Base-by-base conservation (phyloP, 2,797 vertebrate species). In the Carcharodon carcharias region DNA sequence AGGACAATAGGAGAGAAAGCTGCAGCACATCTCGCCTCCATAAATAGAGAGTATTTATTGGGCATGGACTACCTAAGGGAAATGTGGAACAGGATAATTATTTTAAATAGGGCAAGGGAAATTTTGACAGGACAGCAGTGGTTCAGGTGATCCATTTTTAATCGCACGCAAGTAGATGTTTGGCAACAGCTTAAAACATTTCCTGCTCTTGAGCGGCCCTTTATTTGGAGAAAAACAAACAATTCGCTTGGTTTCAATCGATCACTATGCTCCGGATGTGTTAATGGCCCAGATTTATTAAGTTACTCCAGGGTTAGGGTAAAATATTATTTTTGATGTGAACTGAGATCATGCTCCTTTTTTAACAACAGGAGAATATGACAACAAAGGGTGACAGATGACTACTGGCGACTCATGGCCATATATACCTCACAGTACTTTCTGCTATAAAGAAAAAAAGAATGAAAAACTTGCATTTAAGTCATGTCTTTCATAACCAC, bases 51-150 rank as follows among this genome's bases (percentile, higher is more conserved):
- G 58, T 7, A 21, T 63, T 85, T 85, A 85, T 85, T 21, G 45
- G 50, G 40, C 85, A 26, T 23, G 40, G 31, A n/a, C n/a, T n/a
- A 63, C 89, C 89, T 92, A 1, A 40, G 58, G 56, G 58, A 92
- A 61, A 92, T 63, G 89, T 63, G 31, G 35, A 92, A 63, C 89
- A 61, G 56, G 14, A n/a, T 92, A 61, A 92, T 92, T 92, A 92
- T 92, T 92, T 92, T 14, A 92, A 63, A n/a, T 92, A 61, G 89
- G 89, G n/a, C 89, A 92, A 54, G 35, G 31, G 89, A 63, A 58
- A 61, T 3, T 63, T 92, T 85, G 82, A 45, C 40, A 45, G 40
- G 40, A 26, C 18, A 6, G 45, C 18, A 85, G 31, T 40, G 8
- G 35, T 63, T 63, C 89, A n/a, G 58, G 21, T 61, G 88, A 35